phyloP scores from a whole-genome alignment of 1,140 invertebrate species.

The Venturia canescens region DNA sequence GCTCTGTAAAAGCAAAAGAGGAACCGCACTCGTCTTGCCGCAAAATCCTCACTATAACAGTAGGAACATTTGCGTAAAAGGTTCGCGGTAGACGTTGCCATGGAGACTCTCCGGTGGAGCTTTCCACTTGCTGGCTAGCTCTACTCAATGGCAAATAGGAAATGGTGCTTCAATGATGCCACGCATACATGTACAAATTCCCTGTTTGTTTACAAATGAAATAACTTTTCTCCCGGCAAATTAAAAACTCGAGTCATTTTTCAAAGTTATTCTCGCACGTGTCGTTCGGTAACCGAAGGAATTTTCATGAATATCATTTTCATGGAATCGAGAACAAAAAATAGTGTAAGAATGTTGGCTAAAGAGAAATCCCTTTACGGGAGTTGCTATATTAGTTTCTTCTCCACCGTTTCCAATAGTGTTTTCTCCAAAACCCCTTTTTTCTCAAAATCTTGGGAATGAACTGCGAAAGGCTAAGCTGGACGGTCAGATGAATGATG shows the following conservation, averaged over 20 bases:
- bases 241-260: neutral
- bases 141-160: neutral
- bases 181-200: neutral
- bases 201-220: neutral
- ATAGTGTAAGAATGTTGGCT: too few species aligned
- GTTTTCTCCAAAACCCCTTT: conserved; percentile 51
- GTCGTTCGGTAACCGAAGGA: too few species aligned
- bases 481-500: conserved; percentile 50
- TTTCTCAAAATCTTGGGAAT: conserved; percentile 68
- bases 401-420: too few species aligned
- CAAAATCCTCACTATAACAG: neutral
- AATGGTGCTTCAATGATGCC: conserved; percentile 10
- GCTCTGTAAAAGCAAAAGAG: conserved; percentile 51
- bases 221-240: neutral
- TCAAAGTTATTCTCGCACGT: neutral
- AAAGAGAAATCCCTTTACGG: too few species aligned
- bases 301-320: too few species aligned
- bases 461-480: conserved; percentile 34
- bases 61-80: conserved; percentile 55
- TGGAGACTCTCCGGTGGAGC: neutral
- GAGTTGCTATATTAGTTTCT: too few species aligned
- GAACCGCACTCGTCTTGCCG: conserved; percentile 42
- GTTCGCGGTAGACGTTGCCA: conserved; percentile 52
- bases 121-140: neutral
- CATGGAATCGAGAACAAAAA: too few species aligned